These are phyloP conservation scores for Petromus typicus DNA, from an alignment of 2,113 vertebrate genomes.

Conservation along the genomic window DNA sequence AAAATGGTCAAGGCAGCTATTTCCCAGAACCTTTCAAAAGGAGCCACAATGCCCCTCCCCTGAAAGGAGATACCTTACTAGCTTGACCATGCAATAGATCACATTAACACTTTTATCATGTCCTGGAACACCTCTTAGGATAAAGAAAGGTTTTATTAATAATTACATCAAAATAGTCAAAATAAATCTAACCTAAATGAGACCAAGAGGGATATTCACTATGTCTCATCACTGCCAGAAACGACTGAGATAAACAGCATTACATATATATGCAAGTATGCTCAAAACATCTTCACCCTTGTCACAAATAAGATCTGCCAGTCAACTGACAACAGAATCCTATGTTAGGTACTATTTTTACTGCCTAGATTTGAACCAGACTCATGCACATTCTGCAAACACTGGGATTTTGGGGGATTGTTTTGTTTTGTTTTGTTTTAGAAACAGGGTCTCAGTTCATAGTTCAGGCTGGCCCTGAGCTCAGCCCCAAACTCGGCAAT, in stretches of 20 bases:
- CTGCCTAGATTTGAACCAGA: background rate
- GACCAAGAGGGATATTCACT: background rate
- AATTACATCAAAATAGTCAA: conserved; percentile 13
- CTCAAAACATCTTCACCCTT: background rate
- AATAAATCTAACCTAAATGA: conserved; percentile 49
- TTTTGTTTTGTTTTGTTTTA: no score
- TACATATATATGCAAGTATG: background rate
- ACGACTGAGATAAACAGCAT: background rate
- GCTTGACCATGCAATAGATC: background rate
- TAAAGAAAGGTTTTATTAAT: conserved; percentile 36
- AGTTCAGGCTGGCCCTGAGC: no score
- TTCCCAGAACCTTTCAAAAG: background rate
- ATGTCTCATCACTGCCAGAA: background rate
- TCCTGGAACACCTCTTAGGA: conserved; percentile 30
- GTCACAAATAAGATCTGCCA: background rate
- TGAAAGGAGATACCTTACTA: background rate
- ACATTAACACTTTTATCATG: conserved; percentile 11
- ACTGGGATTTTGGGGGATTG: no score
- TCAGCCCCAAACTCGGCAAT: no score
- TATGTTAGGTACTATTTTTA: background rate
- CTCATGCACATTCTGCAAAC: background rate
- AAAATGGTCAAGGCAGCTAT: conserved; percentile 23
- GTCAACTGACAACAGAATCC: background rate
- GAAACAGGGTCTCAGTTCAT: no score
- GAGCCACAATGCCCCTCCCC: background rate